Conservation (phyloP, 2,888 invertebrate genomes). For the Portevinia maculata region DNA sequence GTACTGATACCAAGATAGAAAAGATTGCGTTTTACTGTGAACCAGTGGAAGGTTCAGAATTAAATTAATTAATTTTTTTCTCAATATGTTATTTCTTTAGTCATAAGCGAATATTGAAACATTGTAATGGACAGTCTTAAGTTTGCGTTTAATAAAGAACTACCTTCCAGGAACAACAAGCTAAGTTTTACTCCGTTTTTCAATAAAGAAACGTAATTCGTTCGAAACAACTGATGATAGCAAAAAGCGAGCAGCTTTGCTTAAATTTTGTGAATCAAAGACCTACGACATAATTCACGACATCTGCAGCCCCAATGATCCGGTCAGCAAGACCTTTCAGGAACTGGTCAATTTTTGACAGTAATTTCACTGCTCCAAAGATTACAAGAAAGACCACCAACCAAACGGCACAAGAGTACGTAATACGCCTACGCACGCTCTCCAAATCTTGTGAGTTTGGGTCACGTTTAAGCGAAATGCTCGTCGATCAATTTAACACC, state of each 20-base stretch:
- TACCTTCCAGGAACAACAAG: no score
- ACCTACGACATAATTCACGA: background rate
- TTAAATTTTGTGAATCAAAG: background rate
- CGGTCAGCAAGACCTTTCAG: background rate
- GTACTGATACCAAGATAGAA: no score
- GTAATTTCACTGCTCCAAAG: conserved; percentile 11
- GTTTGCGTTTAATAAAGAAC: no score
- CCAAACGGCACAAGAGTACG: background rate
- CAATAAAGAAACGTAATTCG: no score
- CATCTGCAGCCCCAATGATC: background rate
- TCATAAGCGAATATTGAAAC: no score
- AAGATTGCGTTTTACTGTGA: no score
- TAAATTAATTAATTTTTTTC: no score
- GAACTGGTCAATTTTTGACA: conserved; percentile 8
- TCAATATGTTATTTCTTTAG: no score
- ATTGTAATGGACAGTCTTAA: no score
- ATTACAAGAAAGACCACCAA: background rate
- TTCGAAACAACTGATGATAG: background rate
- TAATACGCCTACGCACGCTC: conserved; percentile 1
- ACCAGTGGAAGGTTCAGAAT: no score
- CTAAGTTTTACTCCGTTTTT: no score
- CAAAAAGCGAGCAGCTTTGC: conserved; percentile 13
- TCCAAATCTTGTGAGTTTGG: conserved; percentile 1
- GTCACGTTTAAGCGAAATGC: background rate
- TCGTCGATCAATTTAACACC: conserved; percentile 2